Percentiles rank a stretch among this genome's conserved stretches.
Evolutionary conservation across 2,797 vertebrate genomes (phyloP).

Genomic region (Diceros bicornis): DNA sequence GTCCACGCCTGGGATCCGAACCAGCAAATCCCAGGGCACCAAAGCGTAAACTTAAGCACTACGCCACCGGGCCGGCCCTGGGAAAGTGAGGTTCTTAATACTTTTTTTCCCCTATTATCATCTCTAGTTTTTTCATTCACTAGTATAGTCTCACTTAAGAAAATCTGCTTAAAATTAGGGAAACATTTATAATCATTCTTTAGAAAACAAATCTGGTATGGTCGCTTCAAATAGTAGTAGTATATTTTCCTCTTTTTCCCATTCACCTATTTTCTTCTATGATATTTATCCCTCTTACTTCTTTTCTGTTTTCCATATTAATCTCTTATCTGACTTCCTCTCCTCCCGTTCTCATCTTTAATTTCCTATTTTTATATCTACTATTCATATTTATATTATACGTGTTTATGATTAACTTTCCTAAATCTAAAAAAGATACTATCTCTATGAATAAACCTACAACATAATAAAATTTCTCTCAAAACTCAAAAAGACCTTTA

Average conservation of each 20-base stretch:
- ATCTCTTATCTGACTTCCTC: constrained; percentile 41
- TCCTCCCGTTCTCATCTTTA: not conserved
- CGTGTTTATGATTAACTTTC: not conserved
- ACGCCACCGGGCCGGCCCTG: too few relatives aligned
- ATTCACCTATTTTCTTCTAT: not conserved
- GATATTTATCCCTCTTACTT: constrained; percentile 15
- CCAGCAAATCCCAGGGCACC: too few relatives aligned
- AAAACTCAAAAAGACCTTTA: constrained; percentile 41
- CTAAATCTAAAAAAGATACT: constrained; percentile 1
- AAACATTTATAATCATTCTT: constrained; percentile 7
- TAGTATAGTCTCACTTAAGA: constrained; percentile 12
- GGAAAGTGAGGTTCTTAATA: not conserved
- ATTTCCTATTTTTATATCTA: constrained; percentile 42
- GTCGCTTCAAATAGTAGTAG: not conserved
- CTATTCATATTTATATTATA: not conserved
- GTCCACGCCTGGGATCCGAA: too few relatives aligned
- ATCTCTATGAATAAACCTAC: not conserved
- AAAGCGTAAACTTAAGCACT: too few relatives aligned
- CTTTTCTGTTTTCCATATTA: not conserved
- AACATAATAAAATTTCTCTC: not conserved
- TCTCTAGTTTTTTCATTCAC: constrained; percentile 12
- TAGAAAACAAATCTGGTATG: constrained; percentile 23
- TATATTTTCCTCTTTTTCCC: not conserved
- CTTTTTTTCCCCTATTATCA: not conserved
- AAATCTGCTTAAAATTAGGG: constrained; percentile 20